Conservation (phyloP, 2,888 invertebrate genomes). For the Morpho helenor region DNA sequence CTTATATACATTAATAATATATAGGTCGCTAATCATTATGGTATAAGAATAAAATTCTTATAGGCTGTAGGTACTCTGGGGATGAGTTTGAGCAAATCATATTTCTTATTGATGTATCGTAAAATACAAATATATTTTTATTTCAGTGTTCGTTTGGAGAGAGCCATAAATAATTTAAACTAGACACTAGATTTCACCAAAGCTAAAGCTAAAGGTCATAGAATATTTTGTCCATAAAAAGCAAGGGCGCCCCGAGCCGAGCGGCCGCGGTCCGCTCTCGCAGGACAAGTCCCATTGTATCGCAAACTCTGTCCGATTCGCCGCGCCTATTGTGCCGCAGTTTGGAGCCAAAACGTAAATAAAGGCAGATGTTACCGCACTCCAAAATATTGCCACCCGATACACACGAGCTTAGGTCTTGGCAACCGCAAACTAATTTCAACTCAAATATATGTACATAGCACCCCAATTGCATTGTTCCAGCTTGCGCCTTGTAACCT, state of each 20-base stretch:
- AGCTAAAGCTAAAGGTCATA: conserved; percentile 49
- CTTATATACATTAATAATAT: no score
- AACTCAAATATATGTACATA: conserved; percentile 27
- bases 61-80: no score
- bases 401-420: conserved; percentile 30
- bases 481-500: conserved; percentile 21
- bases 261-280: conserved; percentile 21
- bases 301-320: conserved; percentile 60
- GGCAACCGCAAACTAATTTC: conserved; percentile 26
- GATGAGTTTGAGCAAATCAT: no score
- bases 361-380: conserved; percentile 76
- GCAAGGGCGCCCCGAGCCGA: conserved; percentile 35
- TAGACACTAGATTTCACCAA: conserved; percentile 4
- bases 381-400: conserved; percentile 50
- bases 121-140: no score
- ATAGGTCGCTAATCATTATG: no score
- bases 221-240: conserved; percentile 48
- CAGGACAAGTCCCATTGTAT: conserved; percentile 51
- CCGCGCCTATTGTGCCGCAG: conserved; percentile 68
- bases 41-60: no score
- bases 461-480: conserved; percentile 26
- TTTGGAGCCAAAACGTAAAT: conserved; percentile 76
- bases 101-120: no score
- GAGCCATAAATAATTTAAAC: no score
- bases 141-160: no score